Percentiles rank a stretch among this genome's conserved stretches.
Conservation (phyloP, 2,113 vertebrate genomes). For the Pontoporia blainvillei region DNA sequence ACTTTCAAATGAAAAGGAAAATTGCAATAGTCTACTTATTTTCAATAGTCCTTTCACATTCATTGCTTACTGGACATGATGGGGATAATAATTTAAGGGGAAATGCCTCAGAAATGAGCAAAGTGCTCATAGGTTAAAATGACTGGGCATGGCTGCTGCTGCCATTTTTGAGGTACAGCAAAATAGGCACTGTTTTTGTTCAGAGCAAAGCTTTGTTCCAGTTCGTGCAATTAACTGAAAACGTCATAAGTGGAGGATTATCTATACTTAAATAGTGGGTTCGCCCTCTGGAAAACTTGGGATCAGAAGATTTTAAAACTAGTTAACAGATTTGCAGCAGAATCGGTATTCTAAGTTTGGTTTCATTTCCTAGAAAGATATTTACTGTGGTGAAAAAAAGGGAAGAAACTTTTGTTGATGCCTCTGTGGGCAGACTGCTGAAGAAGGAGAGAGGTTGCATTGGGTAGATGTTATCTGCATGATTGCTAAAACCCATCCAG, state of each 20-base stretch:
- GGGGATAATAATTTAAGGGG: neutral
- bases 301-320: neutral
- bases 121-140: neutral
- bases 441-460: neutral
- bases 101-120: neutral
- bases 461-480: neutral
- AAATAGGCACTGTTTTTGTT: neutral
- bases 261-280: neutral
- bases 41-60: neutral
- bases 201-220: neutral
- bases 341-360: neutral
- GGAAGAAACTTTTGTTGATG: neutral
- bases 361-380: neutral
- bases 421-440: neutral
- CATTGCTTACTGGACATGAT: neutral
- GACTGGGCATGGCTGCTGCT: neutral
- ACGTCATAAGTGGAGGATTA: neutral
- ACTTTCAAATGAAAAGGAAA: conserved; percentile 14
- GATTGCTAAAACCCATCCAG: neutral
- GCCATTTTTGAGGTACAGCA: neutral
- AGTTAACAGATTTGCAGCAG: neutral
- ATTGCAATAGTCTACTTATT: neutral
- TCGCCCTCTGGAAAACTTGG: neutral
- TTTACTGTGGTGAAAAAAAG: neutral
- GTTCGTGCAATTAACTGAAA: neutral